These are phyloP conservation scores for Capreolus pygargus DNA, from an alignment of 2,113 vertebrate genomes.

Conservation along the genomic window DNA sequence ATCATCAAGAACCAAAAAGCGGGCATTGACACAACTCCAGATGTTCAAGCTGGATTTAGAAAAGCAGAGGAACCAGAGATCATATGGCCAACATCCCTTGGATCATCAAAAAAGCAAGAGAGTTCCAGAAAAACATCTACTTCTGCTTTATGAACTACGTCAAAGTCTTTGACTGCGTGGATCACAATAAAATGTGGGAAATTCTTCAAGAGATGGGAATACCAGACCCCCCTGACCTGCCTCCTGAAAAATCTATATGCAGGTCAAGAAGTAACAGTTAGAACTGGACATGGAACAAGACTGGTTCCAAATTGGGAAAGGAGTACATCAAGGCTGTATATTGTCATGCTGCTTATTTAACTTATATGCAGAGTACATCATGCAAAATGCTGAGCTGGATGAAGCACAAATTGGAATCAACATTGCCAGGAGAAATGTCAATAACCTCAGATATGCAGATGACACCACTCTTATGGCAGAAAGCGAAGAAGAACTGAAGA, in stretches of 20 bases:
- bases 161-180: background rate
- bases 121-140: background rate
- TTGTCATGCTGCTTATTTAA: background rate
- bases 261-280: background rate
- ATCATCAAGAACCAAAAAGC: background rate
- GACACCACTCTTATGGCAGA: background rate
- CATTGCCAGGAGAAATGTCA: background rate
- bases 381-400: background rate
- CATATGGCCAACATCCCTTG: background rate
- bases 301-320: background rate
- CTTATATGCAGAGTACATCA: background rate
- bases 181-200: background rate
- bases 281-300: background rate
- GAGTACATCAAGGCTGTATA: background rate
- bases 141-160: background rate
- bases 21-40: background rate
- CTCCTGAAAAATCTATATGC: background rate
- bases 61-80: background rate
- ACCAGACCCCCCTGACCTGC: background rate
- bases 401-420: background rate
- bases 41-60: background rate
- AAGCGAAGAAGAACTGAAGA: background rate
- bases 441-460: background rate
- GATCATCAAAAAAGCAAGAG: background rate
- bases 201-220: background rate